Evolutionary conservation across 2,797 vertebrate species (phyloP), one percentile per base, ranked within the genome.

Genomic region (Labroides dimidiatus): DNA sequence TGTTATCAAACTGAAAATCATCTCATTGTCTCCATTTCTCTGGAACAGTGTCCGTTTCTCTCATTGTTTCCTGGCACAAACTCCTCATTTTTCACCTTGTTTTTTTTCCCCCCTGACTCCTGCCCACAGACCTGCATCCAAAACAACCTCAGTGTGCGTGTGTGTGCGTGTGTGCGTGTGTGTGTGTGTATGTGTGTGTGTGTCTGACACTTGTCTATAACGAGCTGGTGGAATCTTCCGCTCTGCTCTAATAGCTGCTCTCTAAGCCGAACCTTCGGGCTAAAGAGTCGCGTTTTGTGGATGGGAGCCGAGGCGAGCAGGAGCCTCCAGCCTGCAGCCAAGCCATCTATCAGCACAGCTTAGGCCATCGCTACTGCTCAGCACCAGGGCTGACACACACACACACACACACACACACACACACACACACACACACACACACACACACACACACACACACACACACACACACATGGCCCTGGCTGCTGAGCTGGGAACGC

Each of bases 201-300:
- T n/a, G 50, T 67, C 64, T 84, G 64, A 82, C 81, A 62, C 80
- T 87, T 59, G 57, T 75, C 73, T 84, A 76, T 91, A 93, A 93
- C 89, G 87, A 94, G 90, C 89, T 85, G 42, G 65, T 87, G 84
- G 89, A 89, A 90, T 92, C 86, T 89, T 85, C 71, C 52, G 75
- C 60, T 67, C 81, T 56, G 82, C 86, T 91, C 85, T 89, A 89
- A 91, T 90, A 86, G 92, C 82, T 77, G 84, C 82, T 78, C 82
- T 83, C 79, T 81, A 77, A 92, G 86, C 82, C 83, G 48, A 81
- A 82, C 80, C 90, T 80, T 79, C 53, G 75, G 77, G 89, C 87
- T 68, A 83, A 72, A 82, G 73, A 75, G 74, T 85, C 47, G 53
- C 21, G 63, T 17, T 54, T 77, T 54, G 72, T 82, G 48, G 49